Evolutionary conservation across 2,888 invertebrate species (phyloP).

Genomic region (Parnassius mnemosyne): DNA sequence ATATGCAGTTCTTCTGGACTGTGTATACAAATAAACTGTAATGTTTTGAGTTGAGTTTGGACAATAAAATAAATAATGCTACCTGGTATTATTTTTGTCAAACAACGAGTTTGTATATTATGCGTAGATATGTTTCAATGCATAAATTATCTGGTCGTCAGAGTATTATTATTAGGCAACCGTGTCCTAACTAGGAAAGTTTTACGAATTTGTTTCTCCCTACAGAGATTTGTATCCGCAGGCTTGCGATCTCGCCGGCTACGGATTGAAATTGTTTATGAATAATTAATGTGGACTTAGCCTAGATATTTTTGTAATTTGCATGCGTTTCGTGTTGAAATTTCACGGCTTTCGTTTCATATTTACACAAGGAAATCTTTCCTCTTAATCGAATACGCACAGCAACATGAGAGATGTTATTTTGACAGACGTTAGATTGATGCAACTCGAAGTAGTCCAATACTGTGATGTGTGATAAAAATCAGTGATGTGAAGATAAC

Average conservation of each 20-base stretch:
- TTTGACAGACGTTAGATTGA: too few species aligned
- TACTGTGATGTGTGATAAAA: too few species aligned
- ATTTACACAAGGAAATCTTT: too few species aligned
- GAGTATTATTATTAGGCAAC: conserved; percentile 17
- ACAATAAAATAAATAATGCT: background rate
- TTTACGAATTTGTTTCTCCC: conserved; percentile 23
- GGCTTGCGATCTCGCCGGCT: conserved; percentile 13
- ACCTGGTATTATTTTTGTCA: background rate
- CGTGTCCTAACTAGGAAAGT: conserved; percentile 25
- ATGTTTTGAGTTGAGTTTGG: too few species aligned
- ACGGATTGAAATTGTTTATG: conserved; percentile 26
- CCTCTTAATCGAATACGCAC: too few species aligned
- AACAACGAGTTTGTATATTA: background rate
- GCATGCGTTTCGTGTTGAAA: conserved; percentile 17
- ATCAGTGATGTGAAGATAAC: too few species aligned
- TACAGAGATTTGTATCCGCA: conserved; percentile 14
- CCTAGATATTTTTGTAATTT: conserved; percentile 23
- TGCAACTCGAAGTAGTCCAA: too few species aligned
- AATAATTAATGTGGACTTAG: conserved; percentile 25
- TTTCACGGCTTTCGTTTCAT: background rate
- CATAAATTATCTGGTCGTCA: conserved; percentile 21
- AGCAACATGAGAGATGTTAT: too few species aligned
- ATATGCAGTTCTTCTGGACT: too few species aligned
- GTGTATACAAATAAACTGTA: too few species aligned
- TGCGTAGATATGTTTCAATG: conserved; percentile 19